Evolutionary conservation across 2,797 vertebrate genomes (phyloP).

Genomic region (Pantherophis alleghaniensis): DNA sequence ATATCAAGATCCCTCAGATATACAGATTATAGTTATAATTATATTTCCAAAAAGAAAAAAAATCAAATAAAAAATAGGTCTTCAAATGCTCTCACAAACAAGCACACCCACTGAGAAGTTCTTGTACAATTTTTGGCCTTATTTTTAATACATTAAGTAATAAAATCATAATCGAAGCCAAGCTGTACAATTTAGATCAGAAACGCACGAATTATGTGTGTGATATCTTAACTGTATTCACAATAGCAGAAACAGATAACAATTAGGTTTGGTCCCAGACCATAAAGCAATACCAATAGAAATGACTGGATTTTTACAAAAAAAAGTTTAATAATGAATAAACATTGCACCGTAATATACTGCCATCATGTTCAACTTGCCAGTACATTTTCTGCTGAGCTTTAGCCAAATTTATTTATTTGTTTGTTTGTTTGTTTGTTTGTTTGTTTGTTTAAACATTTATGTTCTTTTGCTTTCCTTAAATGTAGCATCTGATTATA

Average conservation of each 20-base stretch:
- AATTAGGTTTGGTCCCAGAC: background rate
- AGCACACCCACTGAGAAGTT: background rate
- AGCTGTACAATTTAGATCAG: background rate
- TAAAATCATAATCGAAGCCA: rapidly evolving
- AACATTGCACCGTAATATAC: conserved; percentile 1
- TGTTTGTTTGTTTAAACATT: background rate
- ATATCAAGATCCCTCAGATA: rapidly evolving
- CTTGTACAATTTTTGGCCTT: background rate
- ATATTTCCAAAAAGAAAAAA: background rate
- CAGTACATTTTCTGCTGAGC: background rate
- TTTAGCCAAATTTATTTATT: background rate
- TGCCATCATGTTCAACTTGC: background rate
- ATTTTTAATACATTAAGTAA: rapidly evolving
- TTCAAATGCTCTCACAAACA: background rate
- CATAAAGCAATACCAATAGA: background rate
- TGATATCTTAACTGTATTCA: background rate
- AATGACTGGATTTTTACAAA: background rate
- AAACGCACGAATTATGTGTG: background rate
- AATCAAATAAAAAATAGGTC: background rate
- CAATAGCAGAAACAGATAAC: conserved; percentile 13
- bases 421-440: background rate
- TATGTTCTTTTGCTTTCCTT: conserved; percentile 6
- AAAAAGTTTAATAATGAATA: conserved; percentile 1
- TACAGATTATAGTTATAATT: background rate
- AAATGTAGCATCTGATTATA: background rate